Evolutionary conservation across 2,113 vertebrate species (phyloP).

Genomic region (Cephalopterus ornatus): DNA sequence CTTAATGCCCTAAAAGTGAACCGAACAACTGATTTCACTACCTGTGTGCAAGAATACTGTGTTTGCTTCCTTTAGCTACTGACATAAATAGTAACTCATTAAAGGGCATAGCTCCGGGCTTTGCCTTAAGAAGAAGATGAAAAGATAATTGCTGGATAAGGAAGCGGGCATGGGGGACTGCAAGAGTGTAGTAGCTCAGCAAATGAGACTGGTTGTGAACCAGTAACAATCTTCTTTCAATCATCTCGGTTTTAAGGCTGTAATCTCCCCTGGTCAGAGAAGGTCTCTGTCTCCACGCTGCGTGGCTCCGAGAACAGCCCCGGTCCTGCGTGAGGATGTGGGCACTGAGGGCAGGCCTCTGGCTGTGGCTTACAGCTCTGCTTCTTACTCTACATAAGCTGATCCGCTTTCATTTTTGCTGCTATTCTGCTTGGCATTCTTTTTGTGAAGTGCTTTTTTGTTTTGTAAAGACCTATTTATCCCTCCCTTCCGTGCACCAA

Average conservation of each 20-base stretch:
- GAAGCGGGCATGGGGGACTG: neutral
- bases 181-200: neutral
- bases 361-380: neutral
- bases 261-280: neutral
- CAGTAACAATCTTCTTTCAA: neutral
- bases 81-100: neutral
- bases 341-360: neutral
- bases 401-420: neutral
- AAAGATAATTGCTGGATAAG: slow-evolving; percentile 27
- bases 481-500: neutral
- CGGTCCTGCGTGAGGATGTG: fast-evolving
- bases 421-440: slow-evolving; percentile 15
- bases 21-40: neutral
- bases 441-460: slow-evolving; percentile 43
- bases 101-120: neutral
- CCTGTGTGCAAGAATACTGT: neutral
- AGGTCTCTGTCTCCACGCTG: neutral
- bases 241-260: neutral
- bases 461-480: slow-evolving; percentile 47
- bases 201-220: neutral
- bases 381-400: neutral
- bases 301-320: fast-evolving
- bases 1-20: neutral
- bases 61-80: neutral
- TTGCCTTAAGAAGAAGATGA: slow-evolving; percentile 11